A percentile compares a stretch with the other conserved stretches of the same genome.
Conservation (phyloP, 1,140 invertebrate genomes). For the Drosophila hydei region DNA sequence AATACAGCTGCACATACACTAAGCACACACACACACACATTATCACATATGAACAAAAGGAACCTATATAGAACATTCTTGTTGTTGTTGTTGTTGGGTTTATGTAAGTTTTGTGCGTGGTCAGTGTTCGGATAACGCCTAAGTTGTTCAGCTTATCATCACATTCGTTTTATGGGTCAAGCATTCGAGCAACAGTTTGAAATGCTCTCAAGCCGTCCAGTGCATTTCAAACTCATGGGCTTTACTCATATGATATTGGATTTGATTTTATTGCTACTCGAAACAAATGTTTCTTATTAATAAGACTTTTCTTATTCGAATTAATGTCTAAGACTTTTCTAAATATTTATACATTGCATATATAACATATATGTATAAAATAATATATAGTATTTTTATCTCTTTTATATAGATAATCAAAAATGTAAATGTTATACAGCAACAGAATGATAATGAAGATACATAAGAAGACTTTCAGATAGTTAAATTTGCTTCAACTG, state of each 20-base stretch:
- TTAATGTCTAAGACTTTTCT: too few relatives aligned
- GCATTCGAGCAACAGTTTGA: slow-evolving; percentile 34
- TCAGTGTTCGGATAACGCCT: slow-evolving; percentile 50
- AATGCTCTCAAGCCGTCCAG: not conserved
- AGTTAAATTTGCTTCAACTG: too few relatives aligned
- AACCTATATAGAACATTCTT: not conserved
- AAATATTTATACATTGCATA: too few relatives aligned
- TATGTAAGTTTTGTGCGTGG: slow-evolving; percentile 40
- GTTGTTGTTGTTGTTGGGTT: slow-evolving; percentile 7
- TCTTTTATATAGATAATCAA: too few relatives aligned
- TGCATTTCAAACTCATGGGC: not conserved
- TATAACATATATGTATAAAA: too few relatives aligned
- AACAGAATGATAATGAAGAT: too few relatives aligned
- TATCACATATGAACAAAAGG: not conserved
- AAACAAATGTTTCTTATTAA: too few relatives aligned
- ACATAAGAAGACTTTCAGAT: too few relatives aligned
- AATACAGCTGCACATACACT: not conserved
- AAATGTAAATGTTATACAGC: too few relatives aligned
- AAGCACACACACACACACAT: slow-evolving; percentile 5
- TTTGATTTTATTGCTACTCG: not conserved
- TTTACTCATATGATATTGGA: not conserved
- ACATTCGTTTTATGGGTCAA: slow-evolving; percentile 41
- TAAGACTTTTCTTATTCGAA: too few relatives aligned
- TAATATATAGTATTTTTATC: too few relatives aligned
- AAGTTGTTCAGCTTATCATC: slow-evolving; percentile 32